Evolutionary conservation across 1,140 invertebrate species (phyloP).

Genomic region (Drosophila neocordata): DNA sequence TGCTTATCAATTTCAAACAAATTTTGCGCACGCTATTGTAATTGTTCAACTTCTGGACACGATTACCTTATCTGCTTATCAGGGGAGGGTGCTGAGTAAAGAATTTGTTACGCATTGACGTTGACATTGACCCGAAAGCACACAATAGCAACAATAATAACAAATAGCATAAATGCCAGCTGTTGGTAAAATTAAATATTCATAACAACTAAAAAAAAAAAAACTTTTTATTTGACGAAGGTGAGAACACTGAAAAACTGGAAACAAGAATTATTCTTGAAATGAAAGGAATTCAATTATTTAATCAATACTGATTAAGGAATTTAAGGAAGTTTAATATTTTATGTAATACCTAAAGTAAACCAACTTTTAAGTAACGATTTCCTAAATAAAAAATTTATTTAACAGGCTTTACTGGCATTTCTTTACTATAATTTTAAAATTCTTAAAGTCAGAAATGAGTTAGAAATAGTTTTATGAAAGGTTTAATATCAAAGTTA

Average conservation of each 20-base stretch:
- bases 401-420: too few relatives aligned
- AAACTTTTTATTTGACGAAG: neutral
- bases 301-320: neutral
- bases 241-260: neutral
- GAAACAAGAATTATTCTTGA: too few relatives aligned
- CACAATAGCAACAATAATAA: too few relatives aligned
- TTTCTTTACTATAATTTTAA: too few relatives aligned
- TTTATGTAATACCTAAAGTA: too few relatives aligned
- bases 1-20: constrained; percentile 36
- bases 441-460: too few relatives aligned
- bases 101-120: neutral
- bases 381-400: too few relatives aligned
- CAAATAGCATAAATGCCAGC: neutral
- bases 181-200: neutral
- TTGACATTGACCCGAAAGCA: neutral
- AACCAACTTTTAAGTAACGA: too few relatives aligned
- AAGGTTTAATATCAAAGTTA: too few relatives aligned
- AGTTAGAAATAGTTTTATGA: too few relatives aligned
- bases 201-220: neutral
- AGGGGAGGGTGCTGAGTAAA: constrained; percentile 21
- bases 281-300: neutral
- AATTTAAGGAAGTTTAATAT: too few relatives aligned
- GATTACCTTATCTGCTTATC: constrained; percentile 52
- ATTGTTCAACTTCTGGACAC: constrained; percentile 37
- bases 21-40: constrained; percentile 49